These are phyloP conservation scores for Choristoneura fumiferana DNA, from an alignment of 1,140 invertebrate genomes.

Conservation along the genomic window DNA sequence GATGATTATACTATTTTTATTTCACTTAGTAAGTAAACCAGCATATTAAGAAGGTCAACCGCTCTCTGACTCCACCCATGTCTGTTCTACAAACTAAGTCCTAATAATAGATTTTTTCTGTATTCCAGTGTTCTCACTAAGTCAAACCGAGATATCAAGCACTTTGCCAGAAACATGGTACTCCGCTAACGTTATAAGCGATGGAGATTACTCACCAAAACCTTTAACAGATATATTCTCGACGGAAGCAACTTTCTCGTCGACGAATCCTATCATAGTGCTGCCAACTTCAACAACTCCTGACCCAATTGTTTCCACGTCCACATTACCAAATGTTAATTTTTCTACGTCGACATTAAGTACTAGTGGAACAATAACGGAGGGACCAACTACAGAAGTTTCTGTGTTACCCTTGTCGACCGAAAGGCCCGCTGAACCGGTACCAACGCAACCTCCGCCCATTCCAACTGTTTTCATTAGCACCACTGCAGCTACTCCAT, in stretches of 20 bases:
- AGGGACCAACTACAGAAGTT: neutral
- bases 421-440: neutral
- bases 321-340: neutral
- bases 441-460: neutral
- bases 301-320: constrained; percentile 2
- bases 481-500: neutral
- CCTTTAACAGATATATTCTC: constrained; percentile 66
- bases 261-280: constrained; percentile 48
- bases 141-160: constrained; percentile 58
- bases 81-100: too few relatives aligned
- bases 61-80: too few relatives aligned
- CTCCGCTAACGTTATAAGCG: constrained; percentile 62
- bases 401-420: neutral
- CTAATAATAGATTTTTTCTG: constrained; percentile 21
- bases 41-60: too few relatives aligned
- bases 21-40: too few relatives aligned
- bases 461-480: neutral
- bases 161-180: constrained; percentile 55
- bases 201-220: constrained; percentile 57
- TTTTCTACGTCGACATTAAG: neutral
- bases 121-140: constrained; percentile 70
- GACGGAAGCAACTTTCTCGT: constrained; percentile 45
- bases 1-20: too few relatives aligned
- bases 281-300: constrained; percentile 25
- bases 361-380: neutral